A percentile compares a stretch with the other conserved stretches of the same genome.
phyloP scores from a whole-genome alignment of 1,140 invertebrate genomes.

The Bathynomus jamesi region DNA sequence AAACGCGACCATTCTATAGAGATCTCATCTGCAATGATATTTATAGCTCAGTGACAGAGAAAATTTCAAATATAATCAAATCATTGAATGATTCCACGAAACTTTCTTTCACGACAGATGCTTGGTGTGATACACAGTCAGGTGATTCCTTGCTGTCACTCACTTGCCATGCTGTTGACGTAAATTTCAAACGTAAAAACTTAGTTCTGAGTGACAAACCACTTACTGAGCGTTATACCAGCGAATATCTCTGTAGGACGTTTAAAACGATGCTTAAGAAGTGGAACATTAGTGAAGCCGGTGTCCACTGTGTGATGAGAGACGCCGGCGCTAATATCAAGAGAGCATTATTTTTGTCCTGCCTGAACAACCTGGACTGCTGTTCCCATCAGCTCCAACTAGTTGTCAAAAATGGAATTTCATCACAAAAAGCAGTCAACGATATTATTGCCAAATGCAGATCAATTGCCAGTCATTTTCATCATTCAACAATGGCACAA shows the following conservation, averaged over 20 bases:
- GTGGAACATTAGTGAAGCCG: not conserved
- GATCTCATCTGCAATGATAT: no score
- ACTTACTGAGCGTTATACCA: not conserved
- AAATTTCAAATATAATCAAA: no score
- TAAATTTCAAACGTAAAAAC: not conserved
- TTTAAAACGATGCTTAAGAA: not conserved
- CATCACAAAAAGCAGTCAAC: conserved; percentile 3
- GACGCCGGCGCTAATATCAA: conserved; percentile 5
- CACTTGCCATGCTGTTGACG: not conserved
- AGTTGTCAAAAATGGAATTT: not conserved
- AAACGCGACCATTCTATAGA: no score
- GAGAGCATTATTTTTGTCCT: not conserved
- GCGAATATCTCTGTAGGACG: not conserved
- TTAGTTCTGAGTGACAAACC: not conserved
- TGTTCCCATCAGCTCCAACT: not conserved
- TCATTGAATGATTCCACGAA: no score
- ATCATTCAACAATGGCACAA: not conserved
- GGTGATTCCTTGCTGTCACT: not conserved
- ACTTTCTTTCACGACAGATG: no score
- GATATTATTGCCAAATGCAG: not conserved
- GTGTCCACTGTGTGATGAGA: conserved; percentile 1
- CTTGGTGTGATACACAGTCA: no score
- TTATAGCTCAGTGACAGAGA: no score
- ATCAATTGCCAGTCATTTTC: not conserved
- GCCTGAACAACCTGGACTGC: not conserved